Base-by-base conservation (phyloP, 2,113 vertebrate genomes). In the Lepus timidus region DNA sequence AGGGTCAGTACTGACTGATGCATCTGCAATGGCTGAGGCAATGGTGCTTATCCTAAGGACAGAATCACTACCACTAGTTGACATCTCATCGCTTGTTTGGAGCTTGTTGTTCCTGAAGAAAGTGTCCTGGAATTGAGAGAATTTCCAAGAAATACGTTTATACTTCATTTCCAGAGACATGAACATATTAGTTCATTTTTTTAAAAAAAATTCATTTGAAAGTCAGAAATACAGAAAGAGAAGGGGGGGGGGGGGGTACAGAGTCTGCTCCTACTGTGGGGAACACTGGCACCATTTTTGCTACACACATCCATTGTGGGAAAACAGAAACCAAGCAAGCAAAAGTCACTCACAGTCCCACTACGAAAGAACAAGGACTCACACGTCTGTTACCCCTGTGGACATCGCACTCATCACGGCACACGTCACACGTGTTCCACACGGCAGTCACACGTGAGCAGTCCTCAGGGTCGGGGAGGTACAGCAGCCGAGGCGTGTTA, bases 1-100 rank as follows among this genome's bases (percentile, higher is more conserved):
- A n/a, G 99, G 99, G 55, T 99, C 99, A 4, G 98, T 98, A 91
- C 98, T 99, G 87, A 99, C 95, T 9, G 99, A 99, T 5, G 99
- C 99, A 90, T 99, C 98, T 3, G 99, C 99, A 75, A 99, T 99
- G 62, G 99, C 99, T 52, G 99, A 98, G 68, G 99, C 99, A 88
- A 99, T 99, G 6, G 99, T 99, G 95, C 99, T 99, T 94, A 99
- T 99, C 83, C 99, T 99, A n/a, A 99, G 98, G 33, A 99, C 91
- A 80, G 99, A 98, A 51, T 98, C 96, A 85, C 96, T 94, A 23
- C 22, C 31, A 19, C 96, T 88, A 88, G 76, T 27, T 5, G 68
- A 51, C 20, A 88, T 14, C 0, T 73, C 92, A 74, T 94, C 91
- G 76, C 13, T 25, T 8, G 74, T 78, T 52, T 67, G 58, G 51